Evolutionary conservation across 2,113 vertebrate species (phyloP), one percentile per base, ranked within the genome.

Genomic region (Mugil cephalus): DNA sequence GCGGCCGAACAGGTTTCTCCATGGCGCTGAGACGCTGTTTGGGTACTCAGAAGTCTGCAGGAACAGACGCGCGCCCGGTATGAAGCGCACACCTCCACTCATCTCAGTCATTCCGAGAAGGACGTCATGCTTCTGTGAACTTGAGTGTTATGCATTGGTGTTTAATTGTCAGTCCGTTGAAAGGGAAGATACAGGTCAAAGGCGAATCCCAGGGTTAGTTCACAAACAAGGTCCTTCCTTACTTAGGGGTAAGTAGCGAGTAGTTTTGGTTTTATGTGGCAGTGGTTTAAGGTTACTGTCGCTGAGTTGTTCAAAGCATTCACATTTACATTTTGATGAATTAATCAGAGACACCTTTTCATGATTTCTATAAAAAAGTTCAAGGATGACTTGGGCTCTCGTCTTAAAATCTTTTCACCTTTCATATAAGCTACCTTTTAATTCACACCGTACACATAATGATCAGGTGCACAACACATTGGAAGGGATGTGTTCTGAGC

Each of bases 1-100:
- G 88, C 9, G 10, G 72, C 78, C 7, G 30, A 58, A 79, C 82
- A 77, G 60, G 84, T 87, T 91, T 79, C 60, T 64, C 7, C 10
- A 46, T n/a, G 60, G 21, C 45, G 58, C 40, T 58, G 13, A 74
- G 34, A 62, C 51, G 45, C 64, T 67, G 42, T 53, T 69, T 45
- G 54, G 52, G 7, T 60, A 61, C 59, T 43, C 47, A 66, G 8
- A 48, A 11, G 36, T 59, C 56, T 80, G 30, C 47, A 45, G n/a
- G 12, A 52, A 79, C 53, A 68, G 12, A 62, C 1, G 36, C 9
- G 21, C 2, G 1, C 35, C 14, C 8, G 1, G 45, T 8, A 45
- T 36, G 7, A 50, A 19, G 18, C 66, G 47, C 21, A 47, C 36
- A 56, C 40, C 4, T 10, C 50, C 40, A 68, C 71, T 80, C 18